Percentiles rank a stretch among this genome's conserved stretches.
Conservation (phyloP, 2,113 vertebrate genomes). For the Pyxicephalus adspersus region DNA sequence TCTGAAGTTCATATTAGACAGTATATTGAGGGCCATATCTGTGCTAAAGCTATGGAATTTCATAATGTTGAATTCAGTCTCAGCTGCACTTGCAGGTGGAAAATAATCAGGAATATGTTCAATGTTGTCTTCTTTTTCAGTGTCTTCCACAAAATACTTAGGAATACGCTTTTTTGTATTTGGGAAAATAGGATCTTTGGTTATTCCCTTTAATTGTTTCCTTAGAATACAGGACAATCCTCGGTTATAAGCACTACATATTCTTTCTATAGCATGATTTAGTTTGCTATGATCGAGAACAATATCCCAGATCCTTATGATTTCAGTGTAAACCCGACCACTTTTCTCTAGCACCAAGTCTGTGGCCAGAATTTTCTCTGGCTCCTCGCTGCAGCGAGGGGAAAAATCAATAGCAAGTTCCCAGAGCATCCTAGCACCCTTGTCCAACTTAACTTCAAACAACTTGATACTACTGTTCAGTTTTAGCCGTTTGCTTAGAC, state of each 20-base stretch:
- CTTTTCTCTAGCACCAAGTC: conserved; percentile 64
- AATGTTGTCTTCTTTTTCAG: conserved; percentile 59
- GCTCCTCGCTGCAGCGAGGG: conserved; percentile 78
- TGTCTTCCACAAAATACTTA: conserved; percentile 74
- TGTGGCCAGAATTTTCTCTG: conserved; percentile 71
- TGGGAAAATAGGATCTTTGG: conserved; percentile 56
- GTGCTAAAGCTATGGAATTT: conserved; percentile 85
- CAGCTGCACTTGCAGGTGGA: conserved; percentile 75
- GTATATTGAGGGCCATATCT: conserved; percentile 79
- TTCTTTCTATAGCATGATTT: conserved; percentile 66
- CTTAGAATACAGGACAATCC: conserved; percentile 74
- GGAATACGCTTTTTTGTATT: conserved; percentile 70
- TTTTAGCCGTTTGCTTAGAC: conserved; percentile 74
- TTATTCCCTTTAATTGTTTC: conserved; percentile 79
- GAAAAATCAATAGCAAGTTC: conserved; percentile 81
- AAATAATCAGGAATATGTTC: conserved; percentile 70
- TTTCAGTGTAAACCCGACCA: conserved; percentile 76
- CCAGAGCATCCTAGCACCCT: conserved; percentile 79
- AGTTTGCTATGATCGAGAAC: conserved; percentile 77
- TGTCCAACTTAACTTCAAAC: conserved; percentile 78
- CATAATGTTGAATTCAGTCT: conserved; percentile 79
- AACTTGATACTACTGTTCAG: conserved; percentile 75
- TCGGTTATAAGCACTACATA: conserved; percentile 75
- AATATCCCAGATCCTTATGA: conserved; percentile 82
- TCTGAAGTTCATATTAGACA: conserved; percentile 68